Evolutionary conservation across 2,113 vertebrate genomes (phyloP), one percentile per base, ranked within the genome.

Genomic region (Pantherophis guttatus): DNA sequence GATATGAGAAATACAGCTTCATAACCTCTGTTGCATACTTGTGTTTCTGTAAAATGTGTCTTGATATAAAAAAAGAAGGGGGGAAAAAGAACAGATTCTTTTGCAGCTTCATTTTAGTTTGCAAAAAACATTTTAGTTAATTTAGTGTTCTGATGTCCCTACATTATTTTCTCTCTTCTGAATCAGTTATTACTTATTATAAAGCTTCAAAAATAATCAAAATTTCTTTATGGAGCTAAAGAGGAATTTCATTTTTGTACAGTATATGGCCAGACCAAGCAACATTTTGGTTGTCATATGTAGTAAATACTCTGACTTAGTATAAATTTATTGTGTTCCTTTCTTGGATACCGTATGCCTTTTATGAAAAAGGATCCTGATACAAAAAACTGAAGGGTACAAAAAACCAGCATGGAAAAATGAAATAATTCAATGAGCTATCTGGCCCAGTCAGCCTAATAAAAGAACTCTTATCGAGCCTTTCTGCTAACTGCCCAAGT

Each of bases 1-100:
- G 52, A 93, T 95, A 70, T 93, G 92, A 92, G 94, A 92, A 1
- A 0, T 91, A 93, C 93, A 95, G 91, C 92, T 95, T 95, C 92
- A 81, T 7, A 33, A 62, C 92, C 1, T 3, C 54, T 85, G 65
- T 88, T 90, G 59, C 19, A 5, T 12, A 90, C 70, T 90, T 94
- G 89, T 0, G 0, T 24, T 91, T 5, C 92, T 39, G 21, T 50
- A 52, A 93, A 6, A 87, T 52, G 91, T 90, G 93, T 91, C n/a
- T 85, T 65, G 87, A 89, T 95, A 87, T 92, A 8, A 5, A 59
- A 58, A 59, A 26, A 59, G 33, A 48, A 50, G 0, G 15, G 86
- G 53, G 2, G 2, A 1, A n/a, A n/a, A 4, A n/a, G 24, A 50
- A 48, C 7, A 50, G 26, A 24, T 26, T 89, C 62, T 94, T 21